Evolutionary conservation across 2,888 invertebrate species (phyloP).

Genomic region (Cyclophora punctaria): DNA sequence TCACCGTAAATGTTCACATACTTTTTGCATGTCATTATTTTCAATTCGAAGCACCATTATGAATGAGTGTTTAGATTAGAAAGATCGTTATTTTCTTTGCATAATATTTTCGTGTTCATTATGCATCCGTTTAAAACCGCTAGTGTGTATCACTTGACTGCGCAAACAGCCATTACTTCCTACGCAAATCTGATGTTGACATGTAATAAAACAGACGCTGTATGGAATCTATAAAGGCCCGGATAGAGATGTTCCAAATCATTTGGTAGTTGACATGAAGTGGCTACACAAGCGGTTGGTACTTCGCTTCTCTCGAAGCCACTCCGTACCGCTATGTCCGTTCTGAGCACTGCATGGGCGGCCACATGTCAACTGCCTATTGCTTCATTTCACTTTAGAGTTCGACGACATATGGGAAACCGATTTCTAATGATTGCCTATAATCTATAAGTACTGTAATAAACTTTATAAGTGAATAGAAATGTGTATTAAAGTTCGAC

Average conservation of each 20-base stretch:
- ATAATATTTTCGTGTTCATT: slow-evolving; percentile 18
- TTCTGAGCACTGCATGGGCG: slow-evolving; percentile 25
- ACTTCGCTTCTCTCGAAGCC: slow-evolving; percentile 24
- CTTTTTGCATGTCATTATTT: slow-evolving; percentile 29
- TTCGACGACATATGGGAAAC: slow-evolving; percentile 12
- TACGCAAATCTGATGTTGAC: slow-evolving; percentile 33
- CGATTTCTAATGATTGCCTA: too few relatives aligned
- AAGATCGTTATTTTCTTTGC: slow-evolving; percentile 30
- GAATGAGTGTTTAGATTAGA: slow-evolving; percentile 29
- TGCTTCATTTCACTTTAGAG: slow-evolving; percentile 21
- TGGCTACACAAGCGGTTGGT: slow-evolving; percentile 29
- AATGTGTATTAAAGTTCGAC: slow-evolving; percentile 23
- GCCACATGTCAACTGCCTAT: slow-evolving; percentile 17
- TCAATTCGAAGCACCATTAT: slow-evolving; percentile 28
- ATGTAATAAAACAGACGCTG: slow-evolving; percentile 39
- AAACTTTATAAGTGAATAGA: too few relatives aligned
- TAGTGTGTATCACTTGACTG: slow-evolving; percentile 8
- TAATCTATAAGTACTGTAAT: too few relatives aligned
- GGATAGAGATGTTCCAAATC: slow-evolving; percentile 33
- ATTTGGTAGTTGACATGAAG: slow-evolving; percentile 30
- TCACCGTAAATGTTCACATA: slow-evolving; percentile 28
- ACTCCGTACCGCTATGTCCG: slow-evolving; percentile 26
- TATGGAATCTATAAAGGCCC: slow-evolving; percentile 29
- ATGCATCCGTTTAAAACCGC: slow-evolving; percentile 18
- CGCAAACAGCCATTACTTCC: slow-evolving; percentile 23